Base-by-base conservation (phyloP, 2,888 invertebrate genomes). In the Diaprepes abbreviatus region DNA sequence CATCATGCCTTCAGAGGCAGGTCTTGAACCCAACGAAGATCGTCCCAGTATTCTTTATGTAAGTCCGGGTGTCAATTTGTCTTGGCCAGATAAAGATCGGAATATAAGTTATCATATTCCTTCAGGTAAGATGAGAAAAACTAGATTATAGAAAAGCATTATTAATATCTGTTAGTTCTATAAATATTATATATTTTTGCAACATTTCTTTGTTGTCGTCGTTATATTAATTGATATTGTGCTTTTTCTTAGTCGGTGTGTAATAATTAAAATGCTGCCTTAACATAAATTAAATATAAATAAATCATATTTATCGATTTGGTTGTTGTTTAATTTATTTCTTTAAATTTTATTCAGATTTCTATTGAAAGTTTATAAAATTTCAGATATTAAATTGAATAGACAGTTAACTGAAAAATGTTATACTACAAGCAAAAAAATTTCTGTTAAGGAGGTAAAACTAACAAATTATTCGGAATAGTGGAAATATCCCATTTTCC, bases 41-140 rank as follows among this genome's bases (percentile, higher is more conserved):
- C 76, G 82, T 38, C 79, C 83, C 3, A 77, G 79, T 24, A 80
- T 82, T 57, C 71, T 85, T n/a, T 79, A 79, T 35, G 82, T 84
- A 16, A 78, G 80, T 14, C 82, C 83, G 0, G 80, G 79, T 21
- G 66, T 69, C n/a, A 83, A 83, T 73, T 74, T 80, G 21, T 79
- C 82, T 16, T 84, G 84, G 82, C 81, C 82, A 21, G 80, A 83
- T 43, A 77, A 78, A 62, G 81, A 83, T 75, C 73, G 83, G 33
- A 81, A 83, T 75, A 74, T 84, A 65, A 82, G 83, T 48, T 84
- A 85, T 70, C 81, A 77, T 7, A 83, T 84, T 62, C 84, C 84
- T n/a, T 79, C 81, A 76, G 82, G 84, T 84, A 78, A 74, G 75
- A 66, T 2, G 2, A 24, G 2, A 33, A 4, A 38, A 17, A 21